These are phyloP conservation scores for Polyergus mexicanus DNA, from an alignment of 1,140 invertebrate genomes.

Conservation along the genomic window DNA sequence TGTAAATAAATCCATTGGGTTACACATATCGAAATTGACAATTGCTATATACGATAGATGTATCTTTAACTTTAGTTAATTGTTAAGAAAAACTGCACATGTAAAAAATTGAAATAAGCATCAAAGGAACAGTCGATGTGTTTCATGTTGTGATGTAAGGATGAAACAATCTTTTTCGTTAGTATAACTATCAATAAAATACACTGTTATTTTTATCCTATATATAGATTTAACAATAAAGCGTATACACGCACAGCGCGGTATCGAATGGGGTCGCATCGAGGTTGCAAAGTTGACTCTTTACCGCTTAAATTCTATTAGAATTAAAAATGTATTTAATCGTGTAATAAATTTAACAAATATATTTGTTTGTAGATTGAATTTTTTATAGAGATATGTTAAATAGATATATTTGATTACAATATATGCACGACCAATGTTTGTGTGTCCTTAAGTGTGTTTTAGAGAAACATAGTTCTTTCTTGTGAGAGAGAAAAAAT, in stretches of 20 bases:
- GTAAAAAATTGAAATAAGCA: constrained; percentile 42
- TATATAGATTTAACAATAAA: constrained; percentile 38
- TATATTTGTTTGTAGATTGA: no score
- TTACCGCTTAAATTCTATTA: constrained; percentile 42
- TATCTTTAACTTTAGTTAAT: constrained; percentile 32
- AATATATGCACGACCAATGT: no score
- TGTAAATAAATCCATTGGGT: constrained; percentile 43
- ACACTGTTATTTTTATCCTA: constrained; percentile 51
- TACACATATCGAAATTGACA: constrained; percentile 60
- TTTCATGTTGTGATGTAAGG: constrained; percentile 50
- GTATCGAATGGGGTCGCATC: background rate
- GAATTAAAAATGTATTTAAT: constrained; percentile 31
- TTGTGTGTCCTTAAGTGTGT: no score
- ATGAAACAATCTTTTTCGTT: constrained; percentile 25
- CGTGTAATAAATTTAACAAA: no score
- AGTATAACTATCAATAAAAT: constrained; percentile 17
- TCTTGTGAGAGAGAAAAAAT: background rate
- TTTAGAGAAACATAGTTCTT: background rate
- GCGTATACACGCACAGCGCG: background rate
- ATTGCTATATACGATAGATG: constrained; percentile 46
- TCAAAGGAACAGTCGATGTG: constrained; percentile 21
- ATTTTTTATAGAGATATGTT: no score
- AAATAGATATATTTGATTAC: no score
- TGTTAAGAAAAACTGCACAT: constrained; percentile 13
- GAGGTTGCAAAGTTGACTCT: constrained; percentile 42